Percentiles rank a stretch among this genome's conserved stretches.
phyloP scores from a whole-genome alignment of 1,140 invertebrate genomes.

The Nixonia krombeini region DNA sequence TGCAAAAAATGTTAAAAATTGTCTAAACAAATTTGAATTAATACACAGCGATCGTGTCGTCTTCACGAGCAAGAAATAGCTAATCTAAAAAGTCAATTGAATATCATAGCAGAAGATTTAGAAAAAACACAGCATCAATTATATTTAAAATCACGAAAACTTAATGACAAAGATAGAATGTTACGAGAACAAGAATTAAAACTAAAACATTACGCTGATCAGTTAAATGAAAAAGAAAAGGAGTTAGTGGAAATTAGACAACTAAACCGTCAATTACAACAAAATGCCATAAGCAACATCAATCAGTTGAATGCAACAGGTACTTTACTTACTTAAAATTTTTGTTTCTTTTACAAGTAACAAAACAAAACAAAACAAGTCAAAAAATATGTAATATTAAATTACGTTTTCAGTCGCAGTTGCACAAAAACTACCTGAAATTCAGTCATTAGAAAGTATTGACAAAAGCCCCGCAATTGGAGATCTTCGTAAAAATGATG shows the following conservation, averaged over 20 bases:
- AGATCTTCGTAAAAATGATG: background rate
- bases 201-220: slow-evolving; percentile 4
- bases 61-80: slow-evolving; percentile 3
- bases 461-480: background rate
- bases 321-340: background rate
- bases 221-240: slow-evolving; percentile 15
- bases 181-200: slow-evolving; percentile 3
- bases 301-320: background rate
- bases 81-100: slow-evolving; percentile 7
- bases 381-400: too few relatives aligned
- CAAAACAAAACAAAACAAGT: too few relatives aligned
- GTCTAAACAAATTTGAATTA: too few relatives aligned
- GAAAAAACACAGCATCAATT: slow-evolving; percentile 12
- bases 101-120: slow-evolving; percentile 12
- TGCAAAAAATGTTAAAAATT: too few relatives aligned
- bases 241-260: slow-evolving; percentile 15
- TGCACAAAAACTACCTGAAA: too few relatives aligned
- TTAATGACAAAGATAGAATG: slow-evolving; percentile 7
- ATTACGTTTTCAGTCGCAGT: too few relatives aligned
- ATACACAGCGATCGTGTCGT: background rate
- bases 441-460: background rate
- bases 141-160: slow-evolving; percentile 2
- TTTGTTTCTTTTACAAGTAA: too few relatives aligned
- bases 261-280: slow-evolving; percentile 10
- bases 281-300: slow-evolving; percentile 5